Evolutionary conservation across 2,888 invertebrate species (phyloP), one percentile per base, ranked within the genome.

Genomic region (Acholoe squamosa): DNA sequence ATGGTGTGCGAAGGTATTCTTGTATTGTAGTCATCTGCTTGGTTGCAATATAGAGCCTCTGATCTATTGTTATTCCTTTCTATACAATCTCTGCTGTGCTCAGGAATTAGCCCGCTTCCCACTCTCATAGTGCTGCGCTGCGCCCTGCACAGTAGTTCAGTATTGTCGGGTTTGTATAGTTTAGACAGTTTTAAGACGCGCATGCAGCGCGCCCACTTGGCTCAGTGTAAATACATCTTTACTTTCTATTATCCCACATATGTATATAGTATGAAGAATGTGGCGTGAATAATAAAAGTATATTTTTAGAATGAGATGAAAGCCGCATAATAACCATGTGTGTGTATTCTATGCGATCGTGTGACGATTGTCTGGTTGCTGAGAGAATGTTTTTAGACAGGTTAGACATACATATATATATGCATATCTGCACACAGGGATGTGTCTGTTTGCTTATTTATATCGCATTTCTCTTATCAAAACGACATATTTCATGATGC

Each of bases 391-490:
- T 34, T 5, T 7, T 3, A 7, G 14, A 0, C 71, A 14, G 71
- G 28, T 10, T 22, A 43, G 43, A 43, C 34, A 80, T 22, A 14
- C 7, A 22, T 34, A 16, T 34, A 16, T 34, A 43, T 22, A 12
- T 16, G 34, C 76, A 31, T 31, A 43, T 80, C 80, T 80, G 43
- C 80, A 80, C 80, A 80, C 80, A 80, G 43, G 80, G 80, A 80
- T 80, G 80, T 80, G 80, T 80, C 80, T 80, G 34, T 80, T 80
- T 80, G 80, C 80, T 80, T 80, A 34, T 80, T 80, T 33, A 43
- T 80, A 80, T 14, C 7, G 16, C 31, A 76, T 31, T 25, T 31
- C 28, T 76, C 3, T 76, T 25, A 76, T 76, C 3, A 76, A n/a
- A 7, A 61, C n/a, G 5, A 25, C 76, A 19, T 43, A 43, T 43